Evolutionary conservation across 2,797 vertebrate genomes (phyloP).

Genomic region (Tauraco hartlaubi): DNA sequence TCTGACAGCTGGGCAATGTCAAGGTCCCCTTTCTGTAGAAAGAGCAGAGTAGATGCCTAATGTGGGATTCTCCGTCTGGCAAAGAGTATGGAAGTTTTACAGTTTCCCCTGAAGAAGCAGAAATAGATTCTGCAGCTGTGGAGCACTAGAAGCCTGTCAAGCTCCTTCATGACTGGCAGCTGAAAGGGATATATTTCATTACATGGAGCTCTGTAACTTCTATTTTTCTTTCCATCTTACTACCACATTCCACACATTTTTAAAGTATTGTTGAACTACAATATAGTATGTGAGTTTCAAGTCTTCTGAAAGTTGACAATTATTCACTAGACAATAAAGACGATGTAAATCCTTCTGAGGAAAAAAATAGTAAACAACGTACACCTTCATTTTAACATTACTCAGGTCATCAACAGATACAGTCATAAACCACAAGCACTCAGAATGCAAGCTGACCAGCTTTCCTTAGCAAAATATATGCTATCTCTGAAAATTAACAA

Average conservation of each 20-base stretch:
- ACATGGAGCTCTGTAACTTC: background rate
- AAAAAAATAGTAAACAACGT: background rate
- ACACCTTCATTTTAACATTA: background rate
- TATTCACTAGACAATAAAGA: background rate
- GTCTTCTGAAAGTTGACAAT: background rate
- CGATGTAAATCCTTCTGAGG: background rate
- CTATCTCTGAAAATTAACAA: background rate
- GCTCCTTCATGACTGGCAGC: slow-evolving; percentile 45
- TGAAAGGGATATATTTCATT: slow-evolving; percentile 40
- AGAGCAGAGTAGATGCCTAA: slow-evolving; percentile 19
- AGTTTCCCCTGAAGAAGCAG: slow-evolving; percentile 41
- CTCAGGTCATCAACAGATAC: background rate
- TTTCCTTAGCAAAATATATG: background rate
- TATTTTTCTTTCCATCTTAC: slow-evolving; percentile 3
- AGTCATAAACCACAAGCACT: background rate
- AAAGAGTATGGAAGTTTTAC: slow-evolving; percentile 45
- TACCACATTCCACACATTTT: background rate
- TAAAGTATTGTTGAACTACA: background rate
- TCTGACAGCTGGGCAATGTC: slow-evolving; percentile 38
- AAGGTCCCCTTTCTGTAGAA: slow-evolving; percentile 15
- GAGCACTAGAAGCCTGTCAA: slow-evolving; percentile 32
- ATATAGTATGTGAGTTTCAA: background rate
- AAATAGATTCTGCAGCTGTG: slow-evolving; percentile 50
- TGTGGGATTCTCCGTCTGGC: background rate
- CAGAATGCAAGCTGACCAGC: background rate